Percentiles rank a stretch among this genome's conserved stretches.
Conservation (phyloP, 2,113 vertebrate genomes). For the Lasiurus borealis region DNA sequence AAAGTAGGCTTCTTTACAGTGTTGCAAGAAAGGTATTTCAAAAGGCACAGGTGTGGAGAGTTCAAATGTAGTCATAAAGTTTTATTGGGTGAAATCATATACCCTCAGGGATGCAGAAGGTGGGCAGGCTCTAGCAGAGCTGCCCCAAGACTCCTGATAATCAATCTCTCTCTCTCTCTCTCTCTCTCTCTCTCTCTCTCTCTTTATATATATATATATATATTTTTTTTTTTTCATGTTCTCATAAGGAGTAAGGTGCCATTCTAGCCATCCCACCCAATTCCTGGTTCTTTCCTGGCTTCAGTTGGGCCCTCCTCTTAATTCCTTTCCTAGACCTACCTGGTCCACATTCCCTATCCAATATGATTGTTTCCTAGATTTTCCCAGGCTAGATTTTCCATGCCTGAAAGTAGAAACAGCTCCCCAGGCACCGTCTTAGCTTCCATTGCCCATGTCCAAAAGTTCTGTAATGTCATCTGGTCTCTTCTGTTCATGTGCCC, state of each 20-base stretch:
- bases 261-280: not conserved
- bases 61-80: not conserved
- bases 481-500: not conserved
- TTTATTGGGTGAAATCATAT: not conserved
- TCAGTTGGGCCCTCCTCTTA: not conserved
- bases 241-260: not conserved
- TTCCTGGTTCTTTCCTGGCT: not conserved
- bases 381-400: not conserved
- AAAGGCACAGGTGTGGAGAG: not conserved
- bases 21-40: not conserved
- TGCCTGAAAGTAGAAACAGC: not conserved
- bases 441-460: not conserved
- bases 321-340: not conserved
- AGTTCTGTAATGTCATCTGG: not conserved
- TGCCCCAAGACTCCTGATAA: not conserved
- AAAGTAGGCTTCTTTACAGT: not conserved
- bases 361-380: not conserved
- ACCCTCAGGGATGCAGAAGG: not conserved
- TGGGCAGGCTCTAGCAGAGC: not conserved
- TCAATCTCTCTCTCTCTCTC: no score
- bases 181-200: no score
- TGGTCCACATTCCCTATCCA: not conserved
- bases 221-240: not conserved
- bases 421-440: not conserved
- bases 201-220: no score